A percentile compares a stretch with the other conserved stretches of the same genome.
phyloP scores from a whole-genome alignment of 2,888 invertebrate species.

The Epirrhoe tristata region DNA sequence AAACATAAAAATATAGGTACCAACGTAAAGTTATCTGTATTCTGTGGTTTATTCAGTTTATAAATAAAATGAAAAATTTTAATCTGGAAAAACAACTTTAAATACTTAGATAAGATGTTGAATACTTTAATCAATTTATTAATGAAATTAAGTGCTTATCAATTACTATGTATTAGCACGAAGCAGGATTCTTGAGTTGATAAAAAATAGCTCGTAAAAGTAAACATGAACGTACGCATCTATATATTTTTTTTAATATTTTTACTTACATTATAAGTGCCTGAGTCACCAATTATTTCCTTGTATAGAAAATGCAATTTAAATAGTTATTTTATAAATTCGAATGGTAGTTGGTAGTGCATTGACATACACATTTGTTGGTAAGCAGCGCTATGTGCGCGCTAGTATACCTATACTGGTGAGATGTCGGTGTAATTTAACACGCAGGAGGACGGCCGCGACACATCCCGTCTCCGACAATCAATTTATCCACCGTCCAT shows the following conservation, averaged over 20 bases:
- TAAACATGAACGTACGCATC: constrained; percentile 34
- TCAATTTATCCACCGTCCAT: constrained; percentile 78
- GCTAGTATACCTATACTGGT: constrained; percentile 15
- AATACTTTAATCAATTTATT: too few species aligned
- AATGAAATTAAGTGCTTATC: too few species aligned
- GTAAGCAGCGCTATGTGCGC: constrained; percentile 37
- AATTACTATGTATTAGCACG: too few species aligned
- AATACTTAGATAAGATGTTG: too few species aligned
- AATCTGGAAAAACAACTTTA: too few species aligned
- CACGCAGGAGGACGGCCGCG: constrained; percentile 56
- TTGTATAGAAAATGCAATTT: constrained; percentile 52
- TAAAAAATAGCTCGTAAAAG: constrained; percentile 7
- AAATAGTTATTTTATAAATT: constrained; percentile 56
- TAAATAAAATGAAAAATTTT: too few species aligned
- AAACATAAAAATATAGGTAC: too few species aligned
- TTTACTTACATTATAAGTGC: constrained; percentile 46
- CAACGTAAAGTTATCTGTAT: too few species aligned
- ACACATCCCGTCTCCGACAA: constrained; percentile 68
- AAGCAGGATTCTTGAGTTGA: background rate
- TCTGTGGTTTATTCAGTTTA: too few species aligned
- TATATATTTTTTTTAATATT: constrained; percentile 45
- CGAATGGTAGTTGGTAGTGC: constrained; percentile 54
- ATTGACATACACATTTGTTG: constrained; percentile 55
- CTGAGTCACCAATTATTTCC: constrained; percentile 51
- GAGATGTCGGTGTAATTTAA: constrained; percentile 51